phyloP scores from a whole-genome alignment of 2,113 vertebrate species.

The Pontoporia blainvillei region DNA sequence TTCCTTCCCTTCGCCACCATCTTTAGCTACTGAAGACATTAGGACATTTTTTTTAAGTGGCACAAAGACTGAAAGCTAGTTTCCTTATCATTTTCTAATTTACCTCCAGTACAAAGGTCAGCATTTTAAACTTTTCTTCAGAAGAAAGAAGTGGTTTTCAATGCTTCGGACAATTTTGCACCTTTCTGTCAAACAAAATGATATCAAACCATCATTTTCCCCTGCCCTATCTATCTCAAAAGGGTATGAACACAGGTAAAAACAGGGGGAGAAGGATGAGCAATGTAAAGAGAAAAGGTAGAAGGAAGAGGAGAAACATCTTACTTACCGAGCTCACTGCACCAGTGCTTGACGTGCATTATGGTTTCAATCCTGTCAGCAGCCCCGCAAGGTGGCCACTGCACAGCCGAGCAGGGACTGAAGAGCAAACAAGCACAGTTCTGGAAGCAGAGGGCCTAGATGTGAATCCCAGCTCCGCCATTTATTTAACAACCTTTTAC shows the following conservation, averaged over 20 bases:
- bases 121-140: background rate
- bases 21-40: background rate
- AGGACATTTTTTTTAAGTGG: background rate
- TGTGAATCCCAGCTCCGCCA: background rate
- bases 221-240: background rate
- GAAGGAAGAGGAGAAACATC: background rate
- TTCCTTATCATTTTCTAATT: background rate
- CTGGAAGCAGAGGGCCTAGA: background rate
- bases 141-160: background rate
- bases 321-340: background rate
- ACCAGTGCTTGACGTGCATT: background rate
- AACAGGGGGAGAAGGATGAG: background rate
- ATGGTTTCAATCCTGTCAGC: background rate
- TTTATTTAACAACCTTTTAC: background rate
- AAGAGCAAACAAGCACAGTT: background rate
- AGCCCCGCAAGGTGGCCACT: background rate
- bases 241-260: background rate
- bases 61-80: background rate
- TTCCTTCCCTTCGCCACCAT: background rate
- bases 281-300: background rate
- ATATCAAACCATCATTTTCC: background rate
- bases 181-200: background rate
- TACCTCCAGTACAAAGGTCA: background rate
- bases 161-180: background rate
- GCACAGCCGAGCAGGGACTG: no score